phyloP scores from a whole-genome alignment of 2,113 vertebrate species.

The human region DNA sequence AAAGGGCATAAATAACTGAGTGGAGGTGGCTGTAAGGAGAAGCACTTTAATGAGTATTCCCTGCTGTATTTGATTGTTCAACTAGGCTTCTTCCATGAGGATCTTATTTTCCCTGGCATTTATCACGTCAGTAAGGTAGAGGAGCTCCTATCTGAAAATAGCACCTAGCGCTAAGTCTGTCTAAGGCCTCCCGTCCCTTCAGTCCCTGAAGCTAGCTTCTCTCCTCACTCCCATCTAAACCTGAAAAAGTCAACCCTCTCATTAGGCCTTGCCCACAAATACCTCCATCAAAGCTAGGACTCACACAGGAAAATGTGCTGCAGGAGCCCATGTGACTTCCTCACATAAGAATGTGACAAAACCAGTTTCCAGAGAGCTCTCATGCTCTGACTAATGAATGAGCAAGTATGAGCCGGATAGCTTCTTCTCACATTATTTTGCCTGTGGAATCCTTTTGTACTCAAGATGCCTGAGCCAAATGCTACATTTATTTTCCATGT shows the following conservation, averaged over 20 bases:
- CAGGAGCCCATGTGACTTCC: not conserved
- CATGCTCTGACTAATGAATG: not conserved
- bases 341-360: slow-evolving; percentile 34
- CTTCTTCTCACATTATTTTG: slow-evolving; percentile 51
- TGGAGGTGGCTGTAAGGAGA: not conserved
- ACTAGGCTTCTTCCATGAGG: not conserved
- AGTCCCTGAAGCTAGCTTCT: not conserved
- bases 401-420: not conserved
- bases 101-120: slow-evolving; percentile 6
- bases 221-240: not conserved
- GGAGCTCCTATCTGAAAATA: slow-evolving; percentile 7
- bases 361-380: slow-evolving; percentile 52
- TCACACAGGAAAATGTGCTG: not conserved
- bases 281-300: slow-evolving; percentile 24
- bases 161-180: not conserved
- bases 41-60: not conserved
- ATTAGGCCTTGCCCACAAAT: not conserved
- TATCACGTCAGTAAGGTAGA: not conserved
- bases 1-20: not conserved
- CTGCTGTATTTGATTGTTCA: not conserved
- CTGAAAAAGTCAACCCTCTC: not conserved
- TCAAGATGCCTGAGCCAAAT: not conserved
- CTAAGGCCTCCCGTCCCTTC: not conserved
- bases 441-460: slow-evolving; percentile 33
- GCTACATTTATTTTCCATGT: not conserved